Evolutionary conservation across 1,140 invertebrate genomes (phyloP).

Genomic region (Heliothis virescens): DNA sequence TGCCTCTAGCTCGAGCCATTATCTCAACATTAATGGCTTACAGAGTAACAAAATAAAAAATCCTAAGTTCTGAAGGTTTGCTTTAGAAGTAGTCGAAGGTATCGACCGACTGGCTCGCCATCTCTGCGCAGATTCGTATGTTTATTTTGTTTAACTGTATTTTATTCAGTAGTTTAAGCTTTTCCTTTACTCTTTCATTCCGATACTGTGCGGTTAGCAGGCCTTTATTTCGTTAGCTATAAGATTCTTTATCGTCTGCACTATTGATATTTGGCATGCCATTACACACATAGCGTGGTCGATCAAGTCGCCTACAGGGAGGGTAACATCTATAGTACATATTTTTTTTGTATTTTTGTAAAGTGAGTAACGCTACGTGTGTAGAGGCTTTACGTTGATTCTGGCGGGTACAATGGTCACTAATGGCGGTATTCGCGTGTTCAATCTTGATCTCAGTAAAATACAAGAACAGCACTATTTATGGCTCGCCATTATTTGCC

Average conservation of each 20-base stretch:
- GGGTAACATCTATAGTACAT: slow-evolving; percentile 37
- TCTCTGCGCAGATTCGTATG: slow-evolving; percentile 57
- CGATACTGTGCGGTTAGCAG: slow-evolving; percentile 56
- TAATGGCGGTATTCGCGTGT: neutral
- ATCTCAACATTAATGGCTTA: too few relatives aligned
- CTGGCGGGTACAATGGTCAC: slow-evolving; percentile 42
- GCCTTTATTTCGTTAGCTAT: slow-evolving; percentile 46
- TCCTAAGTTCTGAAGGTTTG: neutral
- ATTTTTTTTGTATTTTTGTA: slow-evolving; percentile 46
- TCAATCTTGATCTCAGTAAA: slow-evolving; percentile 44
- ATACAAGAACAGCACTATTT: slow-evolving; percentile 26
- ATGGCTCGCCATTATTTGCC: neutral
- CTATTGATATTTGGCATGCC: slow-evolving; percentile 25
- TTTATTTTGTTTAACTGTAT: slow-evolving; percentile 75
- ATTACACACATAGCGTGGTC: slow-evolving; percentile 50
- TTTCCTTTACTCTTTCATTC: slow-evolving; percentile 77
- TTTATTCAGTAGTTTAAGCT: slow-evolving; percentile 66
- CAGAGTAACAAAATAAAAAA: too few relatives aligned
- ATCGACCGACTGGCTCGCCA: slow-evolving; percentile 56
- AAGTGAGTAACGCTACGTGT: slow-evolving; percentile 56
- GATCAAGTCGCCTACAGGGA: slow-evolving; percentile 23
- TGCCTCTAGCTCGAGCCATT: neutral
- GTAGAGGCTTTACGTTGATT: slow-evolving; percentile 68
- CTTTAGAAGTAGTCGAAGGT: neutral
- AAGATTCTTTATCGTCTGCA: slow-evolving; percentile 38